Percentiles rank a stretch among this genome's conserved stretches.
These are phyloP conservation scores for Eupsittula cactorum DNA, from an alignment of 2,113 vertebrate species.

Conservation along the genomic window DNA sequence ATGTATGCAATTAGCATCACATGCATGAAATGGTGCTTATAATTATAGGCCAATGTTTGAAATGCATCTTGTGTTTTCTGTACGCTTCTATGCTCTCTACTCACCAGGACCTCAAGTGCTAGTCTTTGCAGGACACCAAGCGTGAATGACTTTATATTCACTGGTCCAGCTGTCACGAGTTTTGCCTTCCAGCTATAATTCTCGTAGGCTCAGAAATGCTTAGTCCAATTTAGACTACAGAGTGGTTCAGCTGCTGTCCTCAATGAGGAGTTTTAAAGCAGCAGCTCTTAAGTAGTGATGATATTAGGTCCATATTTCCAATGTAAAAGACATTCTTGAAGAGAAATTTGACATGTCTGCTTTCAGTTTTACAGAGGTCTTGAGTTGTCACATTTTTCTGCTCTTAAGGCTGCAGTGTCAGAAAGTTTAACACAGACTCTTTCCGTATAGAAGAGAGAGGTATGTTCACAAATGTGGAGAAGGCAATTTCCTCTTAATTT, in stretches of 20 bases:
- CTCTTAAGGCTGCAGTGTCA: not conserved
- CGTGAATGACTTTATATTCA: not conserved
- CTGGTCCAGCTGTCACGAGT: not conserved
- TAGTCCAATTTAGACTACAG: not conserved
- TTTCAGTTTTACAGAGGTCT: not conserved
- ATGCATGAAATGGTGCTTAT: not conserved
- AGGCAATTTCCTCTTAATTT: not conserved
- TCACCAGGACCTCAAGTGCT: not conserved
- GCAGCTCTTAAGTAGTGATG: not conserved
- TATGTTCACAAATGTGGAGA: not conserved
- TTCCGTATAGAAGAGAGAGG: not conserved
- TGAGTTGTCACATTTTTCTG: not conserved
- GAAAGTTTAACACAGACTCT: not conserved
- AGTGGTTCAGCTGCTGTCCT: not conserved
- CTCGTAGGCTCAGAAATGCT: not conserved
- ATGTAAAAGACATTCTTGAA: not conserved
- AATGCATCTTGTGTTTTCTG: not conserved
- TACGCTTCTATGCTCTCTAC: not conserved
- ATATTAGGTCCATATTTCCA: not conserved
- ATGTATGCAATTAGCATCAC: not conserved
- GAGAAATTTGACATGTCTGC: not conserved
- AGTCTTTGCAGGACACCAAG: not conserved
- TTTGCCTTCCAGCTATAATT: slow-evolving; percentile 6
- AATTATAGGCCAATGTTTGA: not conserved
- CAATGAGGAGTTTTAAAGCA: not conserved